Evolutionary conservation across 2,888 invertebrate species (phyloP), one percentile per base, ranked within the genome.

Genomic region (Nysson spinosus): DNA sequence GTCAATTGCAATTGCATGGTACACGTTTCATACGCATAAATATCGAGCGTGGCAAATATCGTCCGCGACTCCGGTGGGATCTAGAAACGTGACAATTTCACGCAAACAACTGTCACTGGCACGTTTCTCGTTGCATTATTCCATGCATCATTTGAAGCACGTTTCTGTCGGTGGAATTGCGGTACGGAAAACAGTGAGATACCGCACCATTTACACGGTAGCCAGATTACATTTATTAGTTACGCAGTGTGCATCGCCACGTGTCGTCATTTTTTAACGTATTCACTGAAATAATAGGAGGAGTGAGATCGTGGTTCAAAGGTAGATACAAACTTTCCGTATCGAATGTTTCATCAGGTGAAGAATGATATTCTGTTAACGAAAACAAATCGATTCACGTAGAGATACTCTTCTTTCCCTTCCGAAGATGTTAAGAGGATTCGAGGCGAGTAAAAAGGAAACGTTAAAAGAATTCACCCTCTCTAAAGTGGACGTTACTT

Each of bases 381-480:
- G 20, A 4, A 12, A 11, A 37, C 12, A 20, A 46, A 58, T 64
- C 64, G 58, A 63, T 66, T 42, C 57, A 42, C 14, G 14, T 37
- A 20, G 24, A 40, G 24, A 46, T 44, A 40, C 46, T 46, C 5
- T 17, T 37, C 14, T 24, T n/a, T 22, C 9, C 17, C 17, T 20
- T 24, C 11, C 11, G n/a, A n/a, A n/a, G n/a, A 28, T 14, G 47
- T 19, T 49, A 58, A 58, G 58, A 58, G 67, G 67, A 64, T 58
- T 64, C 47, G 11, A 12, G 32, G 17, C n/a, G 16, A 2, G 19
- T 6, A 26, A 22, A 28, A 24, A 14, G 58, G 19, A 61, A 19
- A 30, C 54, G 65, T 43, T 67, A 65, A 67, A 44, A 67, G 65
- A 65, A 67, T 67, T 67, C 67, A 67, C 67, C 65, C 67, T 55